These are phyloP conservation scores for Tipula helvola DNA, from an alignment of 2,888 invertebrate species.

Conservation along the genomic window DNA sequence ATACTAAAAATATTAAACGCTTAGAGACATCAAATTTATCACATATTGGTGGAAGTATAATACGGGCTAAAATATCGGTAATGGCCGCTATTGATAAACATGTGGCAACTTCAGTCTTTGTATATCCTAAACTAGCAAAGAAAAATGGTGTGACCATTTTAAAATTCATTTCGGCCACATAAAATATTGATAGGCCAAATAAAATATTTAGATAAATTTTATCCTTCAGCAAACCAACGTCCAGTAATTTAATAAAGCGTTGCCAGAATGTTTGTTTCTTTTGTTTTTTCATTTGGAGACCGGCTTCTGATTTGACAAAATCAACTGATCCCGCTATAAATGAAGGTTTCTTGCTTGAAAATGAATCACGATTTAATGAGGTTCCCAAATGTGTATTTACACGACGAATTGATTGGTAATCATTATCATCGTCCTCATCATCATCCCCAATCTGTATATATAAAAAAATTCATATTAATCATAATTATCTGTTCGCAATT, in stretches of 20 bases:
- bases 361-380: slow-evolving; percentile 29
- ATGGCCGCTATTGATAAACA: slow-evolving; percentile 63
- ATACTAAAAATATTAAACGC: slow-evolving; percentile 58
- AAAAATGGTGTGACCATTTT: slow-evolving; percentile 61
- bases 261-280: slow-evolving; percentile 37
- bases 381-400: slow-evolving; percentile 30
- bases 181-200: slow-evolving; percentile 58
- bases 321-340: background rate
- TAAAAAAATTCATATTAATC: background rate
- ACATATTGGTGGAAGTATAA: slow-evolving; percentile 61
- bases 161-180: slow-evolving; percentile 63
- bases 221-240: slow-evolving; percentile 58
- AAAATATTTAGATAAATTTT: slow-evolving; percentile 59
- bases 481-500: background rate
- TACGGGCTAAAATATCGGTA: slow-evolving; percentile 58
- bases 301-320: slow-evolving; percentile 15
- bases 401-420: slow-evolving; percentile 24
- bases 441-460: slow-evolving; percentile 21
- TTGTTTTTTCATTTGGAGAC: slow-evolving; percentile 11
- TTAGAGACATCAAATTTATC: slow-evolving; percentile 54
- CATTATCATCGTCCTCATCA: slow-evolving; percentile 27
- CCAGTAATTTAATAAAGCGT: slow-evolving; percentile 52
- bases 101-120: slow-evolving; percentile 54
- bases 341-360: slow-evolving; percentile 23
- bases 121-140: slow-evolving; percentile 47